Evolutionary conservation across 1,140 invertebrate species (phyloP).

Genomic region (Chelonus insularis): DNA sequence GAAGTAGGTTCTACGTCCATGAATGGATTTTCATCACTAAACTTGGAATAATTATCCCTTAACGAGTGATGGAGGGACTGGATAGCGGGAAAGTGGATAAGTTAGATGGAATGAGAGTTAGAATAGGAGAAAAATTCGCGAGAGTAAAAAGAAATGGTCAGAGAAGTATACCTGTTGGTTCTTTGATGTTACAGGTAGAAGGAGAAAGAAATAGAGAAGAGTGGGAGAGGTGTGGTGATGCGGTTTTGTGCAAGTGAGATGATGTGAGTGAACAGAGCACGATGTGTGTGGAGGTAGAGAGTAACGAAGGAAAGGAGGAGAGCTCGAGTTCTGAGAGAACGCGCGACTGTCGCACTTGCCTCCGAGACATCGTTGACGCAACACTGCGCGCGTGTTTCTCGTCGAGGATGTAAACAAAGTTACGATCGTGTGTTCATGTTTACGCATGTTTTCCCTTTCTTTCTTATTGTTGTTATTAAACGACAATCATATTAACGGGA

Average conservation of each 20-base stretch:
- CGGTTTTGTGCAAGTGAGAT: not conserved
- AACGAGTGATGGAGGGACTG: too few relatives aligned
- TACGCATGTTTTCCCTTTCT: constrained; percentile 19
- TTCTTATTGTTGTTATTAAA: not conserved
- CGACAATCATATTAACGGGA: too few relatives aligned
- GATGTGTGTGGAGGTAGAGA: not conserved
- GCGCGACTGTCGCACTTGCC: constrained; percentile 32
- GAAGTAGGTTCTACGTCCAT: too few relatives aligned
- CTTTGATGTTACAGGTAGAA: not conserved
- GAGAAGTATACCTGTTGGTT: not conserved
- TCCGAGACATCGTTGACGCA: constrained; percentile 32
- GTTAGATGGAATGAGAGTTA: too few relatives aligned
- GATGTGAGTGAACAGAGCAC: not conserved
- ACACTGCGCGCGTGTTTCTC: constrained; percentile 23
- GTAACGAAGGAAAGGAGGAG: constrained; percentile 32
- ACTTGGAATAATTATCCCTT: too few relatives aligned
- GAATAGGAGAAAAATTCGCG: too few relatives aligned
- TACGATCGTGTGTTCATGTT: constrained; percentile 13
- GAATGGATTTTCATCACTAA: too few relatives aligned
- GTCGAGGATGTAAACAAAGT: constrained; percentile 31
- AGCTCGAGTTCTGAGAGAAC: constrained; percentile 27
- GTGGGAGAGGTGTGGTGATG: constrained; percentile 14
- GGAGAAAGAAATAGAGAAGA: constrained; percentile 12
- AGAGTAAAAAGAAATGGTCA: too few relatives aligned
- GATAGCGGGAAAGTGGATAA: too few relatives aligned